These are phyloP conservation scores for Autographa pulchrina DNA, from an alignment of 2,888 invertebrate genomes.

Conservation along the genomic window DNA sequence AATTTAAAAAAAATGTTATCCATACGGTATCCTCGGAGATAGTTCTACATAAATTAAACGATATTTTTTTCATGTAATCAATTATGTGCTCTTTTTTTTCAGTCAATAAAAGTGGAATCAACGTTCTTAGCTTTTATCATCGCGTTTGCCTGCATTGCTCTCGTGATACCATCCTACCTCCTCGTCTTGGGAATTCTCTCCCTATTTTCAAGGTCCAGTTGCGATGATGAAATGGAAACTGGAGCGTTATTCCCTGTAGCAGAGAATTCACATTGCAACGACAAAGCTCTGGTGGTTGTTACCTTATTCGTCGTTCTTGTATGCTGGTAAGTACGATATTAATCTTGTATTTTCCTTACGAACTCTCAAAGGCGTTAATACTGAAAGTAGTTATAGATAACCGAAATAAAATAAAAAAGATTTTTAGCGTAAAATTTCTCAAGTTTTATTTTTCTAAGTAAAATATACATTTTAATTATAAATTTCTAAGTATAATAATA, in stretches of 20 bases:
- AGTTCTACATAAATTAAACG: no score
- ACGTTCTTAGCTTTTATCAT: slow-evolving; percentile 91
- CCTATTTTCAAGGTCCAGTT: slow-evolving; percentile 78
- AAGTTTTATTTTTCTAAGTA: neutral
- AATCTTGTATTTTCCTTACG: slow-evolving; percentile 51
- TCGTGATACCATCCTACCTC: slow-evolving; percentile 90
- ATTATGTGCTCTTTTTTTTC: slow-evolving; percentile 63
- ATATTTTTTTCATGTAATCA: no score
- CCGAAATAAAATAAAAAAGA: slow-evolving; percentile 18
- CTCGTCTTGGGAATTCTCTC: slow-evolving; percentile 88
- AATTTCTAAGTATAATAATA: no score
- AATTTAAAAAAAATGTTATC: no score
- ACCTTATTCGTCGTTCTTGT: slow-evolving; percentile 80
- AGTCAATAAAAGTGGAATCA: slow-evolving; percentile 93
- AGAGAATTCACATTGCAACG: slow-evolving; percentile 79
- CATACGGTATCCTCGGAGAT: no score
- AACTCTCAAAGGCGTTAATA: slow-evolving; percentile 38
- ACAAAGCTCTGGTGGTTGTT: slow-evolving; percentile 77
- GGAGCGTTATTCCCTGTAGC: slow-evolving; percentile 80
- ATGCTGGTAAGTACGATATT: slow-evolving; percentile 80
- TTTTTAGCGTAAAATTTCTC: slow-evolving; percentile 18
- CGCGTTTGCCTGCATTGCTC: slow-evolving; percentile 90
- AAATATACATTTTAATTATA: no score
- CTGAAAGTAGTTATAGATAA: slow-evolving; percentile 15
- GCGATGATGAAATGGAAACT: slow-evolving; percentile 81